These are phyloP conservation scores for Luidia sarsii DNA, from an alignment of 53 echinoderm and acorn worm genomes.

Conservation along the genomic window DNA sequence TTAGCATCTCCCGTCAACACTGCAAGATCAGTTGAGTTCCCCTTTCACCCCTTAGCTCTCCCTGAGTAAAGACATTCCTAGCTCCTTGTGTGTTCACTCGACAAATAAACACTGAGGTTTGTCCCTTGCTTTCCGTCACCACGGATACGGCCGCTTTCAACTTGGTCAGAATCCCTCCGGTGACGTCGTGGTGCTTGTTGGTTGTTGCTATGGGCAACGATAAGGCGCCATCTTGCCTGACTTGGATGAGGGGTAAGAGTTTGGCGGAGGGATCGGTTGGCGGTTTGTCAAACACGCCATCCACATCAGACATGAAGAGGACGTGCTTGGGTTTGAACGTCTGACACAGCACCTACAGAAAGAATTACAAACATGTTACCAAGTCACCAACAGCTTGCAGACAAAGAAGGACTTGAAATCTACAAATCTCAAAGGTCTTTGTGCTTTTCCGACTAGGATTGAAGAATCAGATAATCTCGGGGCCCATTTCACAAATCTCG, in stretches of 20 bases:
- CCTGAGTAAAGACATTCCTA: background rate
- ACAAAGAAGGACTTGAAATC: too few species aligned
- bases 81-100: background rate
- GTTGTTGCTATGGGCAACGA: constrained; percentile 49
- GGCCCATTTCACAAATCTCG: too few species aligned
- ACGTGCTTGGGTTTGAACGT: constrained; percentile 71
- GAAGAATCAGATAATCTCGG: too few species aligned
- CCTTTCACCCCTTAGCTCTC: constrained; percentile 10
- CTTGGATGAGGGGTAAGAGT: constrained; percentile 59
- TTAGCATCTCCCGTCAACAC: too few species aligned
- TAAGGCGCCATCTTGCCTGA: constrained; percentile 61
- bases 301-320: constrained; percentile 78
- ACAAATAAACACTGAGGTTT: constrained; percentile 71
- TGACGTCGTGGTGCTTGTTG: constrained; percentile 78
- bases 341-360: too few species aligned
- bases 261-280: constrained; percentile 62
- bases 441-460: too few species aligned
- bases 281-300: constrained; percentile 75
- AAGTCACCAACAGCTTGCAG: too few species aligned
- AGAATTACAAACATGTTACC: too few species aligned
- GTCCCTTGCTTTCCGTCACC: constrained; percentile 60
- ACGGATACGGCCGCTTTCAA: constrained; percentile 68
- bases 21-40: too few species aligned
- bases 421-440: too few species aligned
- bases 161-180: constrained; percentile 81